Evolutionary conservation across 2,797 vertebrate genomes (phyloP), one percentile per base, ranked within the genome.

Genomic region (Malacoctenus gilli): DNA sequence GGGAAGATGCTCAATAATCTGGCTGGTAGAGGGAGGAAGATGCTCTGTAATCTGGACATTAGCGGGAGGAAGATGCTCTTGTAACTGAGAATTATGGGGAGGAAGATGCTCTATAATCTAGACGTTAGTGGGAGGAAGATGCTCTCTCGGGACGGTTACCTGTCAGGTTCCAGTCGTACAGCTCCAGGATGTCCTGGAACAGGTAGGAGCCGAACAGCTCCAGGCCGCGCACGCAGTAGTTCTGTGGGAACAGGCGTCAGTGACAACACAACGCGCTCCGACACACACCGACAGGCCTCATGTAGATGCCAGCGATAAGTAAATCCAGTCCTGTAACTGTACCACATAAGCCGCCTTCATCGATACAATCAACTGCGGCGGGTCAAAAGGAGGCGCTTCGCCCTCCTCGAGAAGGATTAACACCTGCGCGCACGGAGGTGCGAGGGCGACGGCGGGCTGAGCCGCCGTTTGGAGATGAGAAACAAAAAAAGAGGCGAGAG

Each of bases 151-250:
- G 28, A 22, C n/a, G 36, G 3, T 0, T 57, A 86, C 97, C 95
- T 89, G 88, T 93, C 78, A 99, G 93, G 90, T 99, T 97, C 97
- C 97, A 99, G 91, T 99, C 97, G 22, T 99, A 98, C 30, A 99
- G 92, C 77, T 99, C 97, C 37, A 99, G 92, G 72, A 99, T 90
- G 81, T 99, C 96, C 91, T 92, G 92, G 90, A 98, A 99, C 20
- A 98, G 80, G 79, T 95, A 99, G 0, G 93, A 88, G 48, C 95
- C 93, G 46, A 99, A 98, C 28, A 96, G 88, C 80, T 99, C 96
- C 85, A 99, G 91, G 57, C 96, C 97, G 77, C 88, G 93, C 31
- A 98, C 93, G 40, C 96, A 98, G 91, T 95, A 99, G 91, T 99
- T 98, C 97, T 99, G 88, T 5, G 70, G 21, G 44, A 2, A 50